phyloP scores from a whole-genome alignment of 2,888 invertebrate species.

The Psylliodes chrysocephalus region DNA sequence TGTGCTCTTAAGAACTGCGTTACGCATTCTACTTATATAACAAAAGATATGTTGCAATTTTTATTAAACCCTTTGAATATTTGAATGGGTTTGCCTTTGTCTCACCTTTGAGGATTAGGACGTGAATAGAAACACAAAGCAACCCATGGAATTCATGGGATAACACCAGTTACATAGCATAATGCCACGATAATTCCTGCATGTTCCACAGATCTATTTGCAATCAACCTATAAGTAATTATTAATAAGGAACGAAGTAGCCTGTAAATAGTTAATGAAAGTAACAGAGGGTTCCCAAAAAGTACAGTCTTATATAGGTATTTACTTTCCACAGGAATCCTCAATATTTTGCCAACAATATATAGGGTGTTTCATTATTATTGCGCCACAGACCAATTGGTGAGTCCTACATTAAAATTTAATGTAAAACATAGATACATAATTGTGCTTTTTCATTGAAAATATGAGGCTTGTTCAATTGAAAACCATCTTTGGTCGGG shows the following conservation, averaged over 20 bases:
- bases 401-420: too few species aligned
- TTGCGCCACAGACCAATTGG: too few species aligned
- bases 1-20: not conserved
- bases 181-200: slow-evolving; percentile 13
- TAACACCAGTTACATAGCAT: slow-evolving; percentile 14
- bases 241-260: slow-evolving; percentile 13
- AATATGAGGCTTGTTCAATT: too few species aligned
- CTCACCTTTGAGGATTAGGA: slow-evolving; percentile 36
- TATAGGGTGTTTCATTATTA: too few species aligned
- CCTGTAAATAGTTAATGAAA: not conserved
- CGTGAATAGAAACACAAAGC: slow-evolving; percentile 28
- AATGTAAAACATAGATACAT: too few species aligned
- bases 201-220: slow-evolving; percentile 13
- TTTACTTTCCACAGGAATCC: too few species aligned
- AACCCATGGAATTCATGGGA: slow-evolving; percentile 22
- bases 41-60: slow-evolving; percentile 26
- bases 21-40: slow-evolving; percentile 16
- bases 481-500: too few species aligned
- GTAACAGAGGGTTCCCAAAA: not conserved
- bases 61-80: slow-evolving; percentile 31
- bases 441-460: too few species aligned
- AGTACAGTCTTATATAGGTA: too few species aligned
- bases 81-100: slow-evolving; percentile 35
- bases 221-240: slow-evolving; percentile 12
- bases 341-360: too few species aligned